A percentile compares a stretch with the other conserved stretches of the same genome.
Evolutionary conservation across 1,140 invertebrate species (phyloP).

Genomic region (Penaeus vannamei): DNA sequence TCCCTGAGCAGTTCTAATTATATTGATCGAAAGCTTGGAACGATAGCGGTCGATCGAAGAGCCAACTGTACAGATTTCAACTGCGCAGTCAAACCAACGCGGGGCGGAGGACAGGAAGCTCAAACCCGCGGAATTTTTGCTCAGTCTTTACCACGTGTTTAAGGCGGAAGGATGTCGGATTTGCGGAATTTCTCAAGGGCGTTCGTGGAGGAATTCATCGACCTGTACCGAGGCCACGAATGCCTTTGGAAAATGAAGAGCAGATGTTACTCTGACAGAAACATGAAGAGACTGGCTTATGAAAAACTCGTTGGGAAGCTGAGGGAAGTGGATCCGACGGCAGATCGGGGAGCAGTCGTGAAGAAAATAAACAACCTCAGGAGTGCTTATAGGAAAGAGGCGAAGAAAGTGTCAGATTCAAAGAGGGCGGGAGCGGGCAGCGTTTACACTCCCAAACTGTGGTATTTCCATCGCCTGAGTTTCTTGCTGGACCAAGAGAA

Average conservation of each 20-base stretch:
- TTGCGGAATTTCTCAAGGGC: too few species aligned
- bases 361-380: constrained; percentile 29
- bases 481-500: neutral
- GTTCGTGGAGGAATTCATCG: neutral
- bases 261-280: neutral
- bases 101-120: too few species aligned
- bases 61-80: too few species aligned
- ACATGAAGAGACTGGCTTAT: neutral
- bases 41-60: too few species aligned
- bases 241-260: constrained; percentile 32
- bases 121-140: too few species aligned
- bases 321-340: neutral
- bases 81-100: too few species aligned
- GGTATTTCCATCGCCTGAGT: neutral
- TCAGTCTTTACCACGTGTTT: too few species aligned
- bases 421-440: neutral
- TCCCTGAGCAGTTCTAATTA: too few species aligned
- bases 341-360: neutral
- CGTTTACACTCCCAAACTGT: neutral
- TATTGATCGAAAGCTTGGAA: too few species aligned
- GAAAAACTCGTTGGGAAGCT: neutral
- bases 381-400: neutral
- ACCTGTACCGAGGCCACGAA: neutral
- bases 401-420: neutral
- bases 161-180: too few species aligned